Conservation (phyloP, 2,888 invertebrate species). For the Rotaria sp. region DNA sequence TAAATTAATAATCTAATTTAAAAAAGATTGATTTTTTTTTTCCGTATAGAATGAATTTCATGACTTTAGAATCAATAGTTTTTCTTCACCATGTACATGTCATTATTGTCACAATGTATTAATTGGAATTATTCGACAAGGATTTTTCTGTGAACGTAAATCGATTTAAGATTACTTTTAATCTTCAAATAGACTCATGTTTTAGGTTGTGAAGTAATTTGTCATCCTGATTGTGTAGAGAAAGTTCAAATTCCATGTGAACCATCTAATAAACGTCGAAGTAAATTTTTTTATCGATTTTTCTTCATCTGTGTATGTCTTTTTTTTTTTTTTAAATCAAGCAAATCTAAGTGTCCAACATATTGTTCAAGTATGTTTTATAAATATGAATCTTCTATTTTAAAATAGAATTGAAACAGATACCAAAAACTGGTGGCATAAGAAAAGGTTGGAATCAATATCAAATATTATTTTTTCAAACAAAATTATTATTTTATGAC, state of each 20-base stretch:
- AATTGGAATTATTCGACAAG: constrained; percentile 14
- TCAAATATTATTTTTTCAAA: not conserved
- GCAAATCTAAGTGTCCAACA: not conserved
- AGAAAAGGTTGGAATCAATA: not conserved
- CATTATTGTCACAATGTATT: not conserved
- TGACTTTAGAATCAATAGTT: not conserved
- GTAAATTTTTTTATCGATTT: not conserved
- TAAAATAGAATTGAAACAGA: not conserved
- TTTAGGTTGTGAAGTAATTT: constrained; percentile 78
- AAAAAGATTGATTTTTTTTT: not conserved
- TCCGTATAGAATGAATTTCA: not conserved
- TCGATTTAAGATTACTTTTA: not conserved
- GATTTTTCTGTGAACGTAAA: not conserved
- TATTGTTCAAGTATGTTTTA: constrained; percentile 7
- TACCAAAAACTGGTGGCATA: not conserved
- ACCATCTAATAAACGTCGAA: not conserved
- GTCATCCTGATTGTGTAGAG: constrained; percentile 87
- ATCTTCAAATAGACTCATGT: not conserved
- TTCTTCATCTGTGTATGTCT: not conserved
- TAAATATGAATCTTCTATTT: not conserved
- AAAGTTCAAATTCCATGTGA: constrained; percentile 81
- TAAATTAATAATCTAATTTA: not conserved
- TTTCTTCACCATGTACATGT: not conserved
- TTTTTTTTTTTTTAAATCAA: not conserved
- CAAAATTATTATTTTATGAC: constrained; percentile 1